Evolutionary conservation across 2,113 vertebrate genomes (phyloP).

Genomic region (Callocephalon fimbriatum): DNA sequence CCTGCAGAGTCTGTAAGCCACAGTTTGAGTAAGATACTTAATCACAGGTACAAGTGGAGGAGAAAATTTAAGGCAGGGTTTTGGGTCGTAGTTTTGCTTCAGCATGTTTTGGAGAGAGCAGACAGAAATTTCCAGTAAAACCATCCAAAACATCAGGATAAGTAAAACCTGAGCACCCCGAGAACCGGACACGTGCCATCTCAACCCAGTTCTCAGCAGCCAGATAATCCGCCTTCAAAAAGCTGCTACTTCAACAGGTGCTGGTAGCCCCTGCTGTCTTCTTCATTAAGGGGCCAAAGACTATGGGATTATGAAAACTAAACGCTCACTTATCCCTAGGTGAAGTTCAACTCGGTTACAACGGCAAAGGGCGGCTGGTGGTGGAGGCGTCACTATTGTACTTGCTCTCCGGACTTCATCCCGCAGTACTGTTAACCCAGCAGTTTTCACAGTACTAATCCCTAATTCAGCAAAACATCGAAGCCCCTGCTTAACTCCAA

Average conservation of each 20-base stretch:
- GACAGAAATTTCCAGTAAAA: neutral
- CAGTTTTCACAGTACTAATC: constrained; percentile 29
- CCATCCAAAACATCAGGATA: neutral
- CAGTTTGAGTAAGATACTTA: neutral
- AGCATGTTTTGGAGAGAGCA: neutral
- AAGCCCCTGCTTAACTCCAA: neutral
- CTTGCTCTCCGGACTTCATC: constrained; percentile 7
- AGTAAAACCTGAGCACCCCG: neutral
- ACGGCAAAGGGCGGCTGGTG: neutral
- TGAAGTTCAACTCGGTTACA: constrained; percentile 13
- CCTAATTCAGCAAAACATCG: constrained; percentile 17
- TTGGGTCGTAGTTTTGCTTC: neutral
- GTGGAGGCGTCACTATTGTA: neutral
- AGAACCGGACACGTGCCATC: neutral
- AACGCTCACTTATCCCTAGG: constrained; percentile 42
- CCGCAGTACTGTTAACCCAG: constrained; percentile 1
- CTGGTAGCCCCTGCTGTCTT: constrained; percentile 1
- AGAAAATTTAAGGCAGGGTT: neutral
- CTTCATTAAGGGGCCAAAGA: constrained; percentile 35
- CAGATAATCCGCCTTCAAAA: neutral
- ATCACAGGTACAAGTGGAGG: neutral
- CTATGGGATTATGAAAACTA: neutral
- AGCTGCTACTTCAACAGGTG: constrained; percentile 18
- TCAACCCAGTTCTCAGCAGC: neutral
- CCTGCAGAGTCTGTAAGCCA: neutral